Evolutionary conservation across 2,113 vertebrate species (phyloP).

Genomic region (rabbit (Oryctolagus cuniculus)): mOryCun1.1 NC_091451.1:25269501-25270000

Average conservation of each 20-base stretch:
- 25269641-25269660: background rate
- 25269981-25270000: background rate
- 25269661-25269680: background rate
- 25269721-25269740: background rate
- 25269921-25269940: background rate
- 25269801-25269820: background rate
- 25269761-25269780: background rate
- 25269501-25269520: background rate
- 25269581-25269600: background rate
- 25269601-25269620: background rate
- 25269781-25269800: background rate
- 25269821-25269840: background rate
- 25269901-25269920: background rate
- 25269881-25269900: background rate
- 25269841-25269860: background rate
- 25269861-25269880: background rate
- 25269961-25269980: background rate
- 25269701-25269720: background rate
- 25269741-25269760: background rate
- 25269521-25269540: background rate
- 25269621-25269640: background rate
- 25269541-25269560: background rate
- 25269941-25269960: background rate
- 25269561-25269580: no score
- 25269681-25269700: background rate